Evolutionary conservation across 2,888 invertebrate genomes (phyloP).

Genomic region (Furcula furcula): DNA sequence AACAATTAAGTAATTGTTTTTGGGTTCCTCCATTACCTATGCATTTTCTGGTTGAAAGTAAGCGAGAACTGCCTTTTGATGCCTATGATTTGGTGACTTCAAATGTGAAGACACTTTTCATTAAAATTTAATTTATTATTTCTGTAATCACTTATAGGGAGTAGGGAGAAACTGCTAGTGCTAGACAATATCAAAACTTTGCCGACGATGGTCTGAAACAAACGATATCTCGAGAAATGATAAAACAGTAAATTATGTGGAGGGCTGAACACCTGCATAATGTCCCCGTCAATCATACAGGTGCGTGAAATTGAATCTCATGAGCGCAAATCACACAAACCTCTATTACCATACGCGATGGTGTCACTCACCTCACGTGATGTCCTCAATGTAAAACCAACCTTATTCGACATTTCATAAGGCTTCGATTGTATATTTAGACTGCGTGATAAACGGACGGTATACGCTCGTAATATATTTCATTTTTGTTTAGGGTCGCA

Average conservation of each 20-base stretch:
- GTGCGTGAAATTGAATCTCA: constrained; percentile 76
- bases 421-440: constrained; percentile 21
- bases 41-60: too few species aligned
- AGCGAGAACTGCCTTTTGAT: too few species aligned
- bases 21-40: too few species aligned
- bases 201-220: constrained; percentile 34
- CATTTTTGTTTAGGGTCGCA: constrained; percentile 38
- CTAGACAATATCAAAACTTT: constrained; percentile 9
- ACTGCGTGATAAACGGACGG: constrained; percentile 40
- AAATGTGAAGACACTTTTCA: too few species aligned
- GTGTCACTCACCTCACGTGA: constrained; percentile 40
- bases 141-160: too few species aligned
- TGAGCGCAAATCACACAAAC: constrained; percentile 72
- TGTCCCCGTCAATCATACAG: constrained; percentile 70
- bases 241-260: constrained; percentile 64
- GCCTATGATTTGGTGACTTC: too few species aligned
- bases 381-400: constrained; percentile 22
- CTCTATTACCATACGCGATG: constrained; percentile 55
- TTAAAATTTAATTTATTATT: too few species aligned
- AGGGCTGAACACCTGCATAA: constrained; percentile 64
- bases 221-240: constrained; percentile 46
- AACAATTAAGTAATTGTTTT: too few species aligned
- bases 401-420: constrained; percentile 25
- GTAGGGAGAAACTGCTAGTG: too few species aligned
- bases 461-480: constrained; percentile 38